Evolutionary conservation across 2,797 vertebrate genomes (phyloP).

Genomic region (Eleutherodactylus coqui): DNA sequence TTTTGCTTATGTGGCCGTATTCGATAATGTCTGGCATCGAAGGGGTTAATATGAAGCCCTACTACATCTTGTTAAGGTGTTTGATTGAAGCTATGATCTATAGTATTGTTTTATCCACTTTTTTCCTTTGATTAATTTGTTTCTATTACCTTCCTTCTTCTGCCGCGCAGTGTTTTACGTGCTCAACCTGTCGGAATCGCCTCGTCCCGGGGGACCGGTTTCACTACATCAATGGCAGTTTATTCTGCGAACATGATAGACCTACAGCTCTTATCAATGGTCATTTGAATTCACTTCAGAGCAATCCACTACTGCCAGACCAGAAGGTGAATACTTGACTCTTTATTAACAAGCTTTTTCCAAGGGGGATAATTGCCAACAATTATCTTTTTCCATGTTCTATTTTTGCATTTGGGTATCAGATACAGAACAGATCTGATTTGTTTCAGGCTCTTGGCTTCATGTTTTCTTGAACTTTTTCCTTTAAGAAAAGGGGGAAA

Average conservation of each 20-base stretch:
- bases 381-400: not conserved
- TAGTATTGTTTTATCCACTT: slow-evolving; percentile 9
- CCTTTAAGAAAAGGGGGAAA: not conserved
- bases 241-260: slow-evolving; percentile 99
- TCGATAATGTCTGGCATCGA: not conserved
- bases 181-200: slow-evolving; percentile 99
- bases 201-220: slow-evolving; percentile 98
- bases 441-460: not conserved
- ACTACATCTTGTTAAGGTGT: not conserved
- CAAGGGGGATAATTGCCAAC: slow-evolving; percentile 70
- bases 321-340: slow-evolving; percentile 91
- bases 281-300: slow-evolving; percentile 99
- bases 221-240: slow-evolving; percentile 99
- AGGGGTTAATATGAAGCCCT: not conserved
- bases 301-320: slow-evolving; percentile 98
- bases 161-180: slow-evolving; percentile 91
- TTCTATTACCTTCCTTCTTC: slow-evolving; percentile 64
- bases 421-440: not conserved
- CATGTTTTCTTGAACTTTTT: not conserved
- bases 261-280: slow-evolving; percentile 99
- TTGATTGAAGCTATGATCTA: slow-evolving; percentile 22
- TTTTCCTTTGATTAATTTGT: slow-evolving; percentile 22
- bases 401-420: not conserved
- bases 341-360: slow-evolving; percentile 75
- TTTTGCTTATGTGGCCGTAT: not conserved